Evolutionary conservation across 2,888 invertebrate genomes (phyloP).

Genomic region (Tinea trinotella): DNA sequence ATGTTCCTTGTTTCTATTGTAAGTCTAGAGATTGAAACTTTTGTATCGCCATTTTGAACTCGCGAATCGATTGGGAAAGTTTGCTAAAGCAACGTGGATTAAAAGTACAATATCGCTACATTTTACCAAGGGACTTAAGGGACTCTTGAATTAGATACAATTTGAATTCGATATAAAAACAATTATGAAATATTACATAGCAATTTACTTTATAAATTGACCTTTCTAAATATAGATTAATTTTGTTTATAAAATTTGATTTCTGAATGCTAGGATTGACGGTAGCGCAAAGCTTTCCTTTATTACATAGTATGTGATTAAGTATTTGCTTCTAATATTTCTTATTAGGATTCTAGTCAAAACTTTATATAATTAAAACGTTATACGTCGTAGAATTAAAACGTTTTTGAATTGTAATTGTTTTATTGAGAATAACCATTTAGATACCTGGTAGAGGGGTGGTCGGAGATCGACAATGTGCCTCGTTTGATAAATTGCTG

Average conservation of each 20-base stretch:
- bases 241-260: too few relatives aligned
- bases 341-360: too few relatives aligned
- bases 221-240: too few relatives aligned
- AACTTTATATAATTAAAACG: too few relatives aligned
- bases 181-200: constrained; percentile 23
- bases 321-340: too few relatives aligned
- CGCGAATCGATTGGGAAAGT: constrained; percentile 9
- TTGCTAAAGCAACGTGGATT: constrained; percentile 11
- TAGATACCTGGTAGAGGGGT: not conserved
- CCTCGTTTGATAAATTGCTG: constrained; percentile 68
- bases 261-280: too few relatives aligned
- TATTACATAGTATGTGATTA: too few relatives aligned
- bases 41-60: not conserved
- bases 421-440: not conserved
- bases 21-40: constrained; percentile 4
- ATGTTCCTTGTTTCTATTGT: constrained; percentile 6
- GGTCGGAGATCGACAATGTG: constrained; percentile 47
- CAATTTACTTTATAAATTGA: too few relatives aligned
- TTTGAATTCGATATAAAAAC: not conserved
- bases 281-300: too few relatives aligned
- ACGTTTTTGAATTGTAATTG: not conserved
- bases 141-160: constrained; percentile 3
- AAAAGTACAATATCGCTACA: constrained; percentile 13
- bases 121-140: constrained; percentile 1
- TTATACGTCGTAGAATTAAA: too few relatives aligned